Conservation (phyloP, 1,140 invertebrate species). For the Solen grandis region DNA sequence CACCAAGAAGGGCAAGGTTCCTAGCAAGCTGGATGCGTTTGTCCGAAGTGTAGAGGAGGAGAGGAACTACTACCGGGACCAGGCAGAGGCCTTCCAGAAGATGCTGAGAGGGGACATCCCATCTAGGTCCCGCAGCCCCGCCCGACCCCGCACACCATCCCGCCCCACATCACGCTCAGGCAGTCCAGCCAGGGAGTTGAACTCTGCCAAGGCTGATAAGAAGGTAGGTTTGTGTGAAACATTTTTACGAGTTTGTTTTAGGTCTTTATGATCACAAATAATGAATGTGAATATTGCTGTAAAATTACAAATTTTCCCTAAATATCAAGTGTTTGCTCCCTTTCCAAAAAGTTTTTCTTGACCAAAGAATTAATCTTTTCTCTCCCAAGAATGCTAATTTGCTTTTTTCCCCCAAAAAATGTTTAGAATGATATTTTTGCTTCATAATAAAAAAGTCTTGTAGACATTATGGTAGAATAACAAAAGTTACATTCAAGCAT, state of each 20-base stretch:
- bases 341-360: too few relatives aligned
- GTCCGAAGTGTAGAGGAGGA: slow-evolving; percentile 80
- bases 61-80: slow-evolving; percentile 80
- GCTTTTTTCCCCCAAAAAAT: too few relatives aligned
- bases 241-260: not conserved
- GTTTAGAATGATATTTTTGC: too few relatives aligned
- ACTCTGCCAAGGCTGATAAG: slow-evolving; percentile 63
- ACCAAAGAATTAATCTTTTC: too few relatives aligned
- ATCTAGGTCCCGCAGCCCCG: slow-evolving; percentile 58
- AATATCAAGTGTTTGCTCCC: too few relatives aligned
- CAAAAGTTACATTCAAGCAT: too few relatives aligned
- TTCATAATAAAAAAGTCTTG: too few relatives aligned
- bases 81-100: slow-evolving; percentile 77
- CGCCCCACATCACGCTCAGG: slow-evolving; percentile 58
- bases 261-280: too few relatives aligned
- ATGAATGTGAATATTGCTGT: too few relatives aligned
- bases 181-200: slow-evolving; percentile 69
- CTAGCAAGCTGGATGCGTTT: slow-evolving; percentile 77
- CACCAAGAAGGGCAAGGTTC: slow-evolving; percentile 69
- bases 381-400: too few relatives aligned
- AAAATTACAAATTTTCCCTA: too few relatives aligned
- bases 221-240: slow-evolving; percentile 54
- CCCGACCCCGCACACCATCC: slow-evolving; percentile 61
- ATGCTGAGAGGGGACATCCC: slow-evolving; percentile 70
- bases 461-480: too few relatives aligned